Evolutionary conservation across 2,797 vertebrate genomes (phyloP).

Genomic region (Carcharodon carcharias): DNA sequence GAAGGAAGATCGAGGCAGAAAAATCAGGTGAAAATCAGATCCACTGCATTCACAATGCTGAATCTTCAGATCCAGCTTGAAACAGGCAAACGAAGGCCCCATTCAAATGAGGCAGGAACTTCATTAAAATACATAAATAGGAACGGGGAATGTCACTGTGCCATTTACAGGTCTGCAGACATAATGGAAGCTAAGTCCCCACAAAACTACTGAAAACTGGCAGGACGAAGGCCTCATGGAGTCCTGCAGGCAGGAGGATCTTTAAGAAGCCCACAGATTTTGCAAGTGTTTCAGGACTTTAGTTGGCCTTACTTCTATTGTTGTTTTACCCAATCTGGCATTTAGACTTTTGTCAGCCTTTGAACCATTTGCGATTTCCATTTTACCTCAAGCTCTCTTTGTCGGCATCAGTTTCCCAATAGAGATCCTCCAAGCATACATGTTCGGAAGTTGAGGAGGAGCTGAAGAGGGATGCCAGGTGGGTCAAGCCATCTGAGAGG

Average conservation of each 20-base stretch:
- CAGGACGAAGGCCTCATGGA: not conserved
- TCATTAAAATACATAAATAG: not conserved
- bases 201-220: not conserved
- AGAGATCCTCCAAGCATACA: not conserved
- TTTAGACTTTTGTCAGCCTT: not conserved
- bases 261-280: not conserved
- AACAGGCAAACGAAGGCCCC: too few relatives aligned
- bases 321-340: not conserved
- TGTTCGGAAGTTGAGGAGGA: not conserved
- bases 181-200: not conserved
- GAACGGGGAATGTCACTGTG: not conserved
- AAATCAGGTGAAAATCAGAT: not conserved
- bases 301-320: not conserved
- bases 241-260: not conserved
- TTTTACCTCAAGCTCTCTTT: not conserved
- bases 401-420: not conserved
- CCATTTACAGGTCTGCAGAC: not conserved
- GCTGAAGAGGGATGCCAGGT: not conserved
- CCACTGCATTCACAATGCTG: not conserved
- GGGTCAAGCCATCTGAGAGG: not conserved
- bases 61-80: not conserved
- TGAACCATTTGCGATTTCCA: not conserved
- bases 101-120: not conserved
- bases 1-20: not conserved
- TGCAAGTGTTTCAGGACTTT: not conserved